Percentiles rank a stretch among this genome's conserved stretches.
Evolutionary conservation across 2,113 vertebrate genomes (phyloP).

Genomic region (Micronycteris hirsuta): DNA sequence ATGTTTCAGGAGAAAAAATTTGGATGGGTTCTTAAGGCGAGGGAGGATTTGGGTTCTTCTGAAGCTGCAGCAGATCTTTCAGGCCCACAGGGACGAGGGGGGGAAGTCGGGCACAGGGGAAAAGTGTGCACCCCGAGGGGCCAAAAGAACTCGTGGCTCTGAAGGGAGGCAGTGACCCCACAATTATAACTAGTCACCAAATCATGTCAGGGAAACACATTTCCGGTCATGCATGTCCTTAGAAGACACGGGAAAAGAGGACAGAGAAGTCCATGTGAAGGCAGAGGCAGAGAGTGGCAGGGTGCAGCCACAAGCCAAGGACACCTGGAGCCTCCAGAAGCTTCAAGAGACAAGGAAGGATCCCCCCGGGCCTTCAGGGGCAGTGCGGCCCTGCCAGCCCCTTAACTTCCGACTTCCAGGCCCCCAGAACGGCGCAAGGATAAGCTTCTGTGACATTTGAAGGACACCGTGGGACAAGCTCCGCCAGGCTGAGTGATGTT

Average conservation of each 20-base stretch:
- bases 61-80: not conserved
- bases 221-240: not conserved
- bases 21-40: not conserved
- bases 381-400: not conserved
- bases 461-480: not conserved
- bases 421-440: not conserved
- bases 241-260: not conserved
- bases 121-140: no score
- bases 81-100: accelerated
- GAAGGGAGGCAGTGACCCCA: accelerated
- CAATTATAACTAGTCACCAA: not conserved
- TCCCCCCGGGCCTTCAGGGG: not conserved
- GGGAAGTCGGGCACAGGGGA: accelerated
- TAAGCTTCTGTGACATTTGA: accelerated
- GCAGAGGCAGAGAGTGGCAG: not conserved
- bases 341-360: no score
- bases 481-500: accelerated
- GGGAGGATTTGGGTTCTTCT: not conserved
- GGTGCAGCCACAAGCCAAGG: not conserved
- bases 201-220: not conserved
- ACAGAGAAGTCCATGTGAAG: not conserved
- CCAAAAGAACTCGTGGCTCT: not conserved
- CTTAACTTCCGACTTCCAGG: not conserved
- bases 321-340: not conserved
- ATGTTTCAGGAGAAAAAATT: not conserved